These are phyloP conservation scores for Vanessa tameamea DNA, from an alignment of 1,140 invertebrate genomes.

Conservation along the genomic window DNA sequence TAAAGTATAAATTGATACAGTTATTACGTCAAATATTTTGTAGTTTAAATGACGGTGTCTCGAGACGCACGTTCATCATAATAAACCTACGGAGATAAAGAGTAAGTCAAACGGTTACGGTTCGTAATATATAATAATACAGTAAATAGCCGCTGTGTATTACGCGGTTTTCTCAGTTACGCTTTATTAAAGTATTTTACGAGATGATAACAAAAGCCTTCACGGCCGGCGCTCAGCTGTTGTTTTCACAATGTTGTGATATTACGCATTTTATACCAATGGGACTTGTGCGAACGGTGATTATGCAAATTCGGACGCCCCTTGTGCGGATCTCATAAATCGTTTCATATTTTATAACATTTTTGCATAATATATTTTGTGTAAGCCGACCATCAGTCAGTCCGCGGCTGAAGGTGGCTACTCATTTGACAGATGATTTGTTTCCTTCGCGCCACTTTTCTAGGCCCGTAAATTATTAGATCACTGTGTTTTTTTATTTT, in stretches of 20 bases:
- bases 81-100: background rate
- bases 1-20: no score
- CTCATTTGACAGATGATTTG: slow-evolving; percentile 50
- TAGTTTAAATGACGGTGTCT: no score
- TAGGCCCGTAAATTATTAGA: slow-evolving; percentile 11
- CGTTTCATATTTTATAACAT: slow-evolving; percentile 66
- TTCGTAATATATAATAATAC: background rate
- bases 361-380: slow-evolving; percentile 61
- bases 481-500: background rate
- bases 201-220: slow-evolving; percentile 17
- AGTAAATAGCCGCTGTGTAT: background rate
- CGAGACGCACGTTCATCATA: no score
- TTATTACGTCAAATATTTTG: no score
- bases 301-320: slow-evolving; percentile 59
- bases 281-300: slow-evolving; percentile 49
- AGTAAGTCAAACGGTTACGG: background rate
- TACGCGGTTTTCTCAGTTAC: background rate
- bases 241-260: slow-evolving; percentile 35
- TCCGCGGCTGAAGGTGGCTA: slow-evolving; percentile 35
- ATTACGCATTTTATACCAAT: slow-evolving; percentile 61
- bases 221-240: slow-evolving; percentile 23
- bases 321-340: slow-evolving; percentile 62
- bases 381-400: slow-evolving; percentile 37
- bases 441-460: slow-evolving; percentile 13
- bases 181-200: slow-evolving; percentile 17